A percentile compares a stretch with the other conserved stretches of the same genome.
Evolutionary conservation across 2,113 vertebrate genomes (phyloP).

Genomic region (Oophaga pumilio): DNA sequence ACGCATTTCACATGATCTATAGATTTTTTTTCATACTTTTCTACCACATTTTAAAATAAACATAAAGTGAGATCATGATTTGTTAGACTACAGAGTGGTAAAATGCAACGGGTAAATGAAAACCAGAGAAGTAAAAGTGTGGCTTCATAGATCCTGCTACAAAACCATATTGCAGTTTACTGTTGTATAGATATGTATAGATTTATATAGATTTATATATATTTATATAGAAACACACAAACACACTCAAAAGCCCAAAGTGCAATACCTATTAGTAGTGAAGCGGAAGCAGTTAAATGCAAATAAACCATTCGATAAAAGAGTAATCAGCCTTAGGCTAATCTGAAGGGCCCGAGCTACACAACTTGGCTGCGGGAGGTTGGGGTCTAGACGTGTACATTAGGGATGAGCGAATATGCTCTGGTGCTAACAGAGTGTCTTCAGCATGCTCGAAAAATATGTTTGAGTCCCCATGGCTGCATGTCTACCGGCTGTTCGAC

Average conservation of each 20-base stretch:
- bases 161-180: constrained; percentile 52
- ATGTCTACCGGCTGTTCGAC: too few species aligned
- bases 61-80: constrained; percentile 14
- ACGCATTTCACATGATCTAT: constrained; percentile 32
- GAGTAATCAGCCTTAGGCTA: not conserved
- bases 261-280: constrained; percentile 46
- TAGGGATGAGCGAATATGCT: too few species aligned
- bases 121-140: constrained; percentile 23
- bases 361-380: not conserved
- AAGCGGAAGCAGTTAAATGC: constrained; percentile 48
- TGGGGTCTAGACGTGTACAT: not conserved
- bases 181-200: constrained; percentile 45
- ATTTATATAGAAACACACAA: constrained; percentile 45
- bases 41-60: not conserved
- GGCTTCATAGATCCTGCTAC: constrained; percentile 57
- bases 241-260: constrained; percentile 51
- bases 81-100: constrained; percentile 28
- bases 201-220: constrained; percentile 38
- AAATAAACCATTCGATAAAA: constrained; percentile 16
- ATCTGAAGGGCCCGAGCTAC: not conserved
- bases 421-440: too few species aligned
- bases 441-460: too few species aligned
- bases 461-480: too few species aligned
- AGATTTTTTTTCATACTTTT: not conserved
- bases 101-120: constrained; percentile 3